These are phyloP conservation scores for Clamator glandarius DNA, from an alignment of 2,797 vertebrate species.

Conservation along the genomic window DNA sequence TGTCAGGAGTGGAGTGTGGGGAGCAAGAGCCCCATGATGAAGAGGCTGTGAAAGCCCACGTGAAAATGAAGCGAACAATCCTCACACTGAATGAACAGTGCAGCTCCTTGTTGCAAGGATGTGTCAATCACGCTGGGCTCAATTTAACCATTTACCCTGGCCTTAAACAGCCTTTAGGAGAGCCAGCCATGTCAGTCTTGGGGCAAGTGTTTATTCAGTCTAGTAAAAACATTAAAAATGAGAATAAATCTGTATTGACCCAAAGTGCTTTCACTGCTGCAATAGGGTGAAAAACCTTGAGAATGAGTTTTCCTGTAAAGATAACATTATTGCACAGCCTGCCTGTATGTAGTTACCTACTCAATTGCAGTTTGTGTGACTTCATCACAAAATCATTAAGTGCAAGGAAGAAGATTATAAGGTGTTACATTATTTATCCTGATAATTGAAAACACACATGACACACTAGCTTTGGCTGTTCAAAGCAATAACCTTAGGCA, in stretches of 20 bases:
- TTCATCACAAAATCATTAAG: slow-evolving; percentile 57
- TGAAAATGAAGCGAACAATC: slow-evolving; percentile 39
- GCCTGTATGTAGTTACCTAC: not conserved
- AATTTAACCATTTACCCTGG: slow-evolving; percentile 3
- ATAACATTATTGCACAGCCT: slow-evolving; percentile 1
- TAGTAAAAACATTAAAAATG: slow-evolving; percentile 80
- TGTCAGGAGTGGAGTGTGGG: not conserved
- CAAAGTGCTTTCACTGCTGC: slow-evolving; percentile 72
- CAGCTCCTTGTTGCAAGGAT: slow-evolving; percentile 53
- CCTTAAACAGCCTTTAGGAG: slow-evolving; percentile 57
- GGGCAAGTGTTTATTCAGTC: slow-evolving; percentile 82
- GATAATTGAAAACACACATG: slow-evolving; percentile 75
- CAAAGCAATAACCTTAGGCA: slow-evolving; percentile 41
- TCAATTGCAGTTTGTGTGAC: not conserved
- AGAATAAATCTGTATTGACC: slow-evolving; percentile 78
- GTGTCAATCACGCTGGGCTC: slow-evolving; percentile 56
- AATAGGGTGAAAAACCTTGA: slow-evolving; percentile 61
- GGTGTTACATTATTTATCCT: slow-evolving; percentile 74
- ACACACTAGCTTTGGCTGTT: not conserved
- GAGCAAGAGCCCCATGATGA: not conserved
- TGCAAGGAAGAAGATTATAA: slow-evolving; percentile 62
- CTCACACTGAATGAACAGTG: slow-evolving; percentile 59
- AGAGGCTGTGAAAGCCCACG: slow-evolving; percentile 51
- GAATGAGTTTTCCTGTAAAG: slow-evolving; percentile 55
- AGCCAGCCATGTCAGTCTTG: slow-evolving; percentile 49